Evolutionary conservation across 2,113 vertebrate species (phyloP).

Genomic region (Cichladusa arquata): DNA sequence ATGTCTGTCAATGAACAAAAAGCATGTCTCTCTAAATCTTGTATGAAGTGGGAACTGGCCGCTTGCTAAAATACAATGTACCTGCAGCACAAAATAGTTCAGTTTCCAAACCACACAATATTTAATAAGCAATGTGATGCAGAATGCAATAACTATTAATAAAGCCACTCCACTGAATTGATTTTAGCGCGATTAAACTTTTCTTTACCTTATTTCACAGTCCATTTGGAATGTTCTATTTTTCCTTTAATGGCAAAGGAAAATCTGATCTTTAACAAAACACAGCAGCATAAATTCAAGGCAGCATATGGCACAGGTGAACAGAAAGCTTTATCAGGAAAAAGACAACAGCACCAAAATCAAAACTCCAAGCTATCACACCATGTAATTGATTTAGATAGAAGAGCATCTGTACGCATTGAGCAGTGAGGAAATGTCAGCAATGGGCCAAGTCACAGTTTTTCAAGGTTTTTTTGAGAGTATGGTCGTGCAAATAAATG

Average conservation of each 20-base stretch:
- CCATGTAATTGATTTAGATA: not conserved
- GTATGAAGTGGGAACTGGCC: not conserved
- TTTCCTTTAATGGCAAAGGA: slow-evolving; percentile 50
- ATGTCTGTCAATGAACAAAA: not conserved
- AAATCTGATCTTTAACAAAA: slow-evolving; percentile 66
- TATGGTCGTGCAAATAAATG: not conserved
- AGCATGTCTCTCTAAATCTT: not conserved
- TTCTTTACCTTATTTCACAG: slow-evolving; percentile 77
- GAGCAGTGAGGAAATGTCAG: not conserved
- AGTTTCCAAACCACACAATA: not conserved
- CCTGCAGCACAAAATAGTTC: not conserved
- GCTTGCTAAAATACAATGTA: not conserved
- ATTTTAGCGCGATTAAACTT: slow-evolving; percentile 72
- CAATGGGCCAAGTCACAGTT: not conserved
- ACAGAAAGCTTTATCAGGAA: not conserved
- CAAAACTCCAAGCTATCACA: slow-evolving; percentile 4
- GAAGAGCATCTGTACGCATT: not conserved
- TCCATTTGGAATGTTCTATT: slow-evolving; percentile 66
- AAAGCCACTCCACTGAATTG: slow-evolving; percentile 53
- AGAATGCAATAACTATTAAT: slow-evolving; percentile 65
- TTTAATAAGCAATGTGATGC: slow-evolving; percentile 55
- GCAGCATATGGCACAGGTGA: slow-evolving; percentile 40
- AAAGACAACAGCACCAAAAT: slow-evolving; percentile 5
- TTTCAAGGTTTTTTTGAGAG: not conserved
- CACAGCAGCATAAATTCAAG: slow-evolving; percentile 57